phyloP scores from a whole-genome alignment of 1,140 invertebrate genomes.

The Sitobion miscanthi region DNA sequence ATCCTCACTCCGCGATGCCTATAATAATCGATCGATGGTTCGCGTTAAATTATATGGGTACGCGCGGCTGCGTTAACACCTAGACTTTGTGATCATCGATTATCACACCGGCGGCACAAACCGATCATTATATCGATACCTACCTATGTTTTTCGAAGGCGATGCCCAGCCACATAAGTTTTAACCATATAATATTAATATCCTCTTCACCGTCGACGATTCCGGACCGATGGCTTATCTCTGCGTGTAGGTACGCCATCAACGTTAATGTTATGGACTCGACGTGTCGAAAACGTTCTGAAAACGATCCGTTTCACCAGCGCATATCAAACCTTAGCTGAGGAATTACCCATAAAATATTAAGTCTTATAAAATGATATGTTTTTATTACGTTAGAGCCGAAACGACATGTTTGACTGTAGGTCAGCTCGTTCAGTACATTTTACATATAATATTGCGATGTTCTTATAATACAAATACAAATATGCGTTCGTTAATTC shows the following conservation, averaged over 20 bases:
- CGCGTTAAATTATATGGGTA: constrained; percentile 46
- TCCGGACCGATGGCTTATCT: not conserved
- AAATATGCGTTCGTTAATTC: too few relatives aligned
- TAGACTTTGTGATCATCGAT: constrained; percentile 48
- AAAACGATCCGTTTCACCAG: not conserved
- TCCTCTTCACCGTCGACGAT: not conserved
- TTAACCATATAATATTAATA: not conserved
- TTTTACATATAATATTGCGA: too few relatives aligned
- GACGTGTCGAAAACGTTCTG: not conserved
- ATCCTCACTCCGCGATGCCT: not conserved
- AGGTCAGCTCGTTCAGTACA: too few relatives aligned
- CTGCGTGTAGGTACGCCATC: not conserved
- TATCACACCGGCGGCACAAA: not conserved
- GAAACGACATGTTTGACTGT: too few relatives aligned
- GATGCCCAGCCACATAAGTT: not conserved
- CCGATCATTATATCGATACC: constrained; percentile 41
- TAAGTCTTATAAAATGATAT: too few relatives aligned
- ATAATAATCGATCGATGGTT: constrained; percentile 34
- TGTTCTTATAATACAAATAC: too few relatives aligned
- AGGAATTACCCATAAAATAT: too few relatives aligned
- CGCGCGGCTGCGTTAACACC: constrained; percentile 3
- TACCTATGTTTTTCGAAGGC: not conserved
- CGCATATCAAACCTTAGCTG: too few relatives aligned
- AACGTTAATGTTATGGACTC: not conserved
- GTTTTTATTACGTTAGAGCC: too few relatives aligned